Conservation (phyloP, 2,797 vertebrate species). For the Poecilia picta region DNA sequence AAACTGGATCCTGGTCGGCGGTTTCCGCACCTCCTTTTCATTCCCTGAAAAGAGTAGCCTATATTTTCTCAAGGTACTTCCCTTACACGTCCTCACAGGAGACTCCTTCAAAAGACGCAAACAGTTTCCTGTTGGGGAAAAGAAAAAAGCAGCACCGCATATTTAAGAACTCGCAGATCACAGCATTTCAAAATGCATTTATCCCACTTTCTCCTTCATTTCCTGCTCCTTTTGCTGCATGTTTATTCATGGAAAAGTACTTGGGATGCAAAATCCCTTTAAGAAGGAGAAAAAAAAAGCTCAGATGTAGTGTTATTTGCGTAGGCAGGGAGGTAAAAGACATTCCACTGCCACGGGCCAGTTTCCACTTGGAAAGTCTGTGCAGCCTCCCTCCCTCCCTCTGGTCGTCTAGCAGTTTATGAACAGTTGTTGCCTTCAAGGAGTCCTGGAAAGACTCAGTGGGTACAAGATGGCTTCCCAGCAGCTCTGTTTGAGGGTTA, state of each 20-base stretch:
- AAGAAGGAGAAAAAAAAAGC: slow-evolving; percentile 15
- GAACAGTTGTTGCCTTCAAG: slow-evolving; percentile 44
- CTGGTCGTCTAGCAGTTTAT: slow-evolving; percentile 21
- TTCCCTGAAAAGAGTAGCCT: background rate
- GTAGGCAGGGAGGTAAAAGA: slow-evolving; percentile 45
- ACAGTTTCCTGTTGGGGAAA: background rate
- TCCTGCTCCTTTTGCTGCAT: background rate
- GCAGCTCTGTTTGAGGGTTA: slow-evolving; percentile 56
- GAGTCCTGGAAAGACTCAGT: slow-evolving; percentile 28
- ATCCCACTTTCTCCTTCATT: too few relatives aligned
- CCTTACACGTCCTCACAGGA: background rate
- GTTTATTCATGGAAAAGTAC: slow-evolving; percentile 42
- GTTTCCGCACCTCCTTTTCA: background rate
- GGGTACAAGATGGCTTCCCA: slow-evolving; percentile 62
- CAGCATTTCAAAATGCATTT: background rate
- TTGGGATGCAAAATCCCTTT: slow-evolving; percentile 31
- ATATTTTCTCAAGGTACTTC: background rate
- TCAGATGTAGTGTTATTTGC: slow-evolving; percentile 31
- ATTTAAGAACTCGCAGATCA: background rate
- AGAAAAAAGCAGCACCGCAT: background rate
- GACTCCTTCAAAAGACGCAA: background rate
- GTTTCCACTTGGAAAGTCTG: slow-evolving; percentile 64
- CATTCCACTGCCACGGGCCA: slow-evolving; percentile 61
- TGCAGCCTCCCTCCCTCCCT: slow-evolving; percentile 45
- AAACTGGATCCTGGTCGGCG: background rate